phyloP scores from a whole-genome alignment of 2,797 vertebrate genomes.

The Taeniopygia guttata region DNA sequence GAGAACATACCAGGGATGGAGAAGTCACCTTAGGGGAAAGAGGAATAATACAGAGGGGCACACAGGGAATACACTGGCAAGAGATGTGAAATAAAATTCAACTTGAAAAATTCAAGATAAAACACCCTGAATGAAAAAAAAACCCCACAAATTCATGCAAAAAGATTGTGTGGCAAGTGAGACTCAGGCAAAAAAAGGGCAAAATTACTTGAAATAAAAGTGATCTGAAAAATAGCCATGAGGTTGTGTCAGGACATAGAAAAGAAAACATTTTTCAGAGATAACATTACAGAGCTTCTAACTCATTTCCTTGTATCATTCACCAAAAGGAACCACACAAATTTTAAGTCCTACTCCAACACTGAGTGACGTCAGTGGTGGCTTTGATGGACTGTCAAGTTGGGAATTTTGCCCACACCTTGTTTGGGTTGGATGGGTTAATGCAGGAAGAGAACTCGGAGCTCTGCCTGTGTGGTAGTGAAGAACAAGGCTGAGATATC shows the following conservation, averaged over 20 bases:
- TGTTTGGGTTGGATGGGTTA: neutral
- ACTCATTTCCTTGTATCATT: neutral
- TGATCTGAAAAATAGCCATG: neutral
- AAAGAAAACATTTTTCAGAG: neutral
- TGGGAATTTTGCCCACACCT: neutral
- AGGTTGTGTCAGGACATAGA: neutral
- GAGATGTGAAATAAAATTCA: neutral
- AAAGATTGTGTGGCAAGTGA: neutral
- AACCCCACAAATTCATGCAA: too few species aligned
- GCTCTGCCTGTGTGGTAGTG: neutral
- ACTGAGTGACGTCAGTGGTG: neutral
- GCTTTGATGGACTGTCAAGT: neutral
- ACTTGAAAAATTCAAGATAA: neutral
- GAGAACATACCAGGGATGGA: neutral
- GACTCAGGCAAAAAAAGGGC: neutral
- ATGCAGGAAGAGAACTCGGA: neutral
- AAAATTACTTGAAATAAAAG: neutral
- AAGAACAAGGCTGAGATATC: neutral
- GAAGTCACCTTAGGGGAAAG: neutral
- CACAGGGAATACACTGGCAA: neutral
- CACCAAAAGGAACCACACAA: neutral
- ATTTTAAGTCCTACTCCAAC: neutral
- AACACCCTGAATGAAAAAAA: neutral
- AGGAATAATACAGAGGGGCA: neutral
- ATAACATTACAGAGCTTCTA: neutral